Conservation (phyloP, 2,113 vertebrate species). For the Campylomormyrus tamandua region DNA sequence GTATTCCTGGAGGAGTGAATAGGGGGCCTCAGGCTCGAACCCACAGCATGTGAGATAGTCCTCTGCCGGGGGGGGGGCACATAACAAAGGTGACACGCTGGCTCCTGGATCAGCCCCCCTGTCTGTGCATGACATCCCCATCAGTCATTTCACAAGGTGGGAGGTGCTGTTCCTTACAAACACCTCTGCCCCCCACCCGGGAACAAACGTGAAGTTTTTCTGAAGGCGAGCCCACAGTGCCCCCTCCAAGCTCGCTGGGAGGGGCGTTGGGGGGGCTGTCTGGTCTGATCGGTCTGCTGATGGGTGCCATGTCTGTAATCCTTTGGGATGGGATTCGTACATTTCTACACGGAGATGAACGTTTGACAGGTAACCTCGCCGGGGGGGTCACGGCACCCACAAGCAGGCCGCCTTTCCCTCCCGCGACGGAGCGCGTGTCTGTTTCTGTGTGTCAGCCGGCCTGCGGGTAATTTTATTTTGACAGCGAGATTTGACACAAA, state of each 20-base stretch:
- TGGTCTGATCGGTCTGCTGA: not conserved
- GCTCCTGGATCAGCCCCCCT: not conserved
- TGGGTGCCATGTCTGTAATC: not conserved
- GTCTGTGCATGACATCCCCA: not conserved
- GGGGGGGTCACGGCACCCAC: not conserved
- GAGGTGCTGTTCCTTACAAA: not conserved
- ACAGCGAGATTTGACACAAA: not conserved
- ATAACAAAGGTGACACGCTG: conserved; percentile 26
- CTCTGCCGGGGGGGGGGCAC: conserved; percentile 56
- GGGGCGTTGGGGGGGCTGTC: not conserved
- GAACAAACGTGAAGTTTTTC: not conserved
- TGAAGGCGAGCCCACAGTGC: not conserved
- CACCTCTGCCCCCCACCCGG: not conserved
- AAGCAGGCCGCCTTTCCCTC: not conserved
- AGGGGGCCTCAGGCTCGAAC: conserved; percentile 17
- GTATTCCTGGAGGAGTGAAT: no score
- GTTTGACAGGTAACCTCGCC: not conserved
- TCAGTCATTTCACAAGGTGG: conserved; percentile 6
- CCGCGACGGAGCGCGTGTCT: no score
- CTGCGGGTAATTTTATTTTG: not conserved
- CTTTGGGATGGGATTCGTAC: not conserved
- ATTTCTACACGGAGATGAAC: not conserved
- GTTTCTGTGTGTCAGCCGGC: not conserved
- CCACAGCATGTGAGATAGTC: conserved; percentile 35
- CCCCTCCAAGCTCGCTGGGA: not conserved